phyloP scores from a whole-genome alignment of 2,888 invertebrate genomes.

The Dorcus hopei region DNA sequence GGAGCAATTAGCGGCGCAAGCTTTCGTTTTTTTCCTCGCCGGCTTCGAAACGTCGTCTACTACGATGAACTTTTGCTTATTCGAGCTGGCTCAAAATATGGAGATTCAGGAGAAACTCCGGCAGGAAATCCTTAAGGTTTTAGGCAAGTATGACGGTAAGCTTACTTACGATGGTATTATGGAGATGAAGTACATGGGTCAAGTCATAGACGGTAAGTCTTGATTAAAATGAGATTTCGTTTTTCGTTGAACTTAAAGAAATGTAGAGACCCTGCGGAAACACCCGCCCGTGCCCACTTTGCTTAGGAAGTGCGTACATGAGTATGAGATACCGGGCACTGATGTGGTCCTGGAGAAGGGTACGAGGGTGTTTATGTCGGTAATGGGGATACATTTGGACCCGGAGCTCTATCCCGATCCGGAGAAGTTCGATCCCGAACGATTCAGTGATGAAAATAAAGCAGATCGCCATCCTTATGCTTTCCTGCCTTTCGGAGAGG shows the following conservation, averaged over 20 bases:
- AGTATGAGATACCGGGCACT: slow-evolving; percentile 30
- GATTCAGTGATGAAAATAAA: slow-evolving; percentile 36
- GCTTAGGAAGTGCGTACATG: slow-evolving; percentile 30
- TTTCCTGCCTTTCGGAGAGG: slow-evolving; percentile 34
- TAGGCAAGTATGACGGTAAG: slow-evolving; percentile 37
- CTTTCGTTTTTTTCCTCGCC: slow-evolving; percentile 58
- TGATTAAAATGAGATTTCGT: not conserved
- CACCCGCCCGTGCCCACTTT: slow-evolving; percentile 38
- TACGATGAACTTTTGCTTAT: slow-evolving; percentile 55
- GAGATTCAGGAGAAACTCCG: slow-evolving; percentile 49
- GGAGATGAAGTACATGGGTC: slow-evolving; percentile 50
- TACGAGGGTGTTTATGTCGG: slow-evolving; percentile 30
- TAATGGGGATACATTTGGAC: slow-evolving; percentile 38
- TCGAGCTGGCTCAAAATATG: slow-evolving; percentile 51
- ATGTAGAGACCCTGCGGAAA: slow-evolving; percentile 40
- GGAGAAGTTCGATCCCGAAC: slow-evolving; percentile 40
- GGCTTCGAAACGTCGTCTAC: slow-evolving; percentile 60
- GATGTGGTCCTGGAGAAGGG: slow-evolving; percentile 27
- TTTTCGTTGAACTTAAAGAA: not conserved
- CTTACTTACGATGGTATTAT: slow-evolving; percentile 46
- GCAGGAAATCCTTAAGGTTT: slow-evolving; percentile 40
- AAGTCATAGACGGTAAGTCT: slow-evolving; percentile 31
- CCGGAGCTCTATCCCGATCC: slow-evolving; percentile 39
- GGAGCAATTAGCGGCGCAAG: slow-evolving; percentile 51
- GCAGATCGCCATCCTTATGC: slow-evolving; percentile 26